phyloP scores from a whole-genome alignment of 2,113 vertebrate species.

The Anoura caudifer region DNA sequence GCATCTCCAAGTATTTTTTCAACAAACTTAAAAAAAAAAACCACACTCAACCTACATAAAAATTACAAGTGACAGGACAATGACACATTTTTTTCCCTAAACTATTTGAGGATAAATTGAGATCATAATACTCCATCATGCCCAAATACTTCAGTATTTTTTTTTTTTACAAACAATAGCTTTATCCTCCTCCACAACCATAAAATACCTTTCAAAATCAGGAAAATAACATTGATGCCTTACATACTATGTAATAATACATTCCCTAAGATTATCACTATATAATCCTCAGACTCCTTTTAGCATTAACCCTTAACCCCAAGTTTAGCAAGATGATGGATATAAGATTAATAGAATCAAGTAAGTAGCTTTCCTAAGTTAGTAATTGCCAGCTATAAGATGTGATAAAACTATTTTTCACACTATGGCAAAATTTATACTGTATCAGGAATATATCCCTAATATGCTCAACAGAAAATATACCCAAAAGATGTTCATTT shows the following conservation, averaged over 20 bases:
- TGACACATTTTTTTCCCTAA: not conserved
- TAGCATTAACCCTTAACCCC: not conserved
- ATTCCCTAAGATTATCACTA: no score
- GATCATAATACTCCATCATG: fast-evolving
- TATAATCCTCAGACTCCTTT: not conserved
- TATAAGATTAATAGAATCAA: not conserved
- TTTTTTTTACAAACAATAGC: not conserved
- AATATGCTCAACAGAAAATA: not conserved
- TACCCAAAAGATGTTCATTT: not conserved
- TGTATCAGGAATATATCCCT: not conserved
- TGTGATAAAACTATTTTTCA: not conserved
- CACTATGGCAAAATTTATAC: not conserved
- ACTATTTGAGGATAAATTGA: not conserved
- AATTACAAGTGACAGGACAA: not conserved
- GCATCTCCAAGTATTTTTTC: not conserved
- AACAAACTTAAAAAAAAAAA: not conserved
- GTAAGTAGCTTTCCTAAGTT: not conserved
- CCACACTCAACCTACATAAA: not conserved
- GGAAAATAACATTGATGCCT: not conserved
- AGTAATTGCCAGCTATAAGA: not conserved
- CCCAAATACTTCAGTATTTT: not conserved
- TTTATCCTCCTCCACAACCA: not conserved
- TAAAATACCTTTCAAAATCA: not conserved
- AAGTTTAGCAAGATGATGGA: not conserved
- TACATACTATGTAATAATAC: not conserved